A percentile compares a stretch with the other conserved stretches of the same genome.
Evolutionary conservation across 92 coral and sea anemone species (phyloP).

Genomic region (Blastomussa wellsi): DNA sequence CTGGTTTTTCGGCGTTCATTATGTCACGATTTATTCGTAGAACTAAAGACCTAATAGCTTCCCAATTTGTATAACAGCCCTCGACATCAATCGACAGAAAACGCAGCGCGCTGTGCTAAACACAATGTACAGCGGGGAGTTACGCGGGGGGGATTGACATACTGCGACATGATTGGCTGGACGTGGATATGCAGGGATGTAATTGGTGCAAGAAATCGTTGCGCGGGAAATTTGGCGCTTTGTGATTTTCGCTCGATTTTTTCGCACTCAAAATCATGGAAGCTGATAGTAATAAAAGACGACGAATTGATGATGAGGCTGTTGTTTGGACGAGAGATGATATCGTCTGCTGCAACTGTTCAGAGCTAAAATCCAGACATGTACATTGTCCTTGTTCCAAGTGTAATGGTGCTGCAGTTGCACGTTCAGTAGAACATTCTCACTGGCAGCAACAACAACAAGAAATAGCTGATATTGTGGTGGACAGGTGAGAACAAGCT

Average conservation of each 20-base stretch:
- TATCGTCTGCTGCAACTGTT: constrained; percentile 18
- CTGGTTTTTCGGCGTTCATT: neutral
- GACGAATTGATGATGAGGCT: constrained; percentile 14
- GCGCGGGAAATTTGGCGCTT: constrained; percentile 18
- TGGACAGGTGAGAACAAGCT: constrained; percentile 11
- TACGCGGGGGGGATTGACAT: neutral
- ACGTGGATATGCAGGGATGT: neutral
- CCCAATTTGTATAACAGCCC: too few relatives aligned
- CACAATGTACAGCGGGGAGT: neutral
- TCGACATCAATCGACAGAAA: too few relatives aligned
- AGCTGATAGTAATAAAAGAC: constrained; percentile 1
- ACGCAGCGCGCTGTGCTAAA: too few relatives aligned
- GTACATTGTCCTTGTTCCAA: constrained; percentile 37
- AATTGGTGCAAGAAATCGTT: neutral
- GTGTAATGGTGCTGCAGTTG: too few relatives aligned
- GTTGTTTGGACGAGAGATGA: constrained; percentile 29
- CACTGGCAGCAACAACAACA: constrained; percentile 40
- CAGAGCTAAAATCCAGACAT: constrained; percentile 28
- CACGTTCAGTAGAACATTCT: constrained; percentile 19
- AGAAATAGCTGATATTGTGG: constrained; percentile 25
- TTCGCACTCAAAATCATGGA: constrained; percentile 2
- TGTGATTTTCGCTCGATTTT: neutral
- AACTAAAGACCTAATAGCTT: too few relatives aligned
- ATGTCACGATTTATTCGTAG: too few relatives aligned
- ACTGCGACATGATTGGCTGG: neutral